These are phyloP conservation scores for Flexamia atlantica DNA, from an alignment of 2,888 invertebrate species.

Conservation along the genomic window DNA sequence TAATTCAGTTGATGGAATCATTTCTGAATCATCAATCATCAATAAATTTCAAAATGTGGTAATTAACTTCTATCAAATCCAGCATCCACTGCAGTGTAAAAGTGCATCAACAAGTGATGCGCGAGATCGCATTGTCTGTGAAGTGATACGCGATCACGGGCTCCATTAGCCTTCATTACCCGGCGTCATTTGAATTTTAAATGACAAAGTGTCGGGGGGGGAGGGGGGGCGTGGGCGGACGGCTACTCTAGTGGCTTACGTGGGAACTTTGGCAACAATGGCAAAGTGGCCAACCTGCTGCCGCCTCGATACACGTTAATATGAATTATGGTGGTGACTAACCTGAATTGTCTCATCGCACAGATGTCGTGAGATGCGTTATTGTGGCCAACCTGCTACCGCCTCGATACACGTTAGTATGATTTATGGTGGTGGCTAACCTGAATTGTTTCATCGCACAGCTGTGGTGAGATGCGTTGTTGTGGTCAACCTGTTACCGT, in stretches of 20 bases:
- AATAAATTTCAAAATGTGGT: too few species aligned
- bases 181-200: constrained; percentile 54
- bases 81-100: too few species aligned
- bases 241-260: constrained; percentile 23
- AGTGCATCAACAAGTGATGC: too few species aligned
- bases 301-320: neutral
- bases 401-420: neutral
- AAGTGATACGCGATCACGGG: constrained; percentile 12
- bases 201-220: constrained; percentile 17
- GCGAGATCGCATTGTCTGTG: constrained; percentile 25
- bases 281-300: neutral
- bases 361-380: neutral
- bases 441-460: neutral
- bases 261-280: constrained; percentile 50
- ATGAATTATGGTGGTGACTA: too few species aligned
- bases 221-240: constrained; percentile 43
- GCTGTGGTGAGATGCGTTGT: neutral
- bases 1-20: too few species aligned
- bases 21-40: too few species aligned
- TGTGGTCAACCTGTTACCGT: constrained; percentile 8
- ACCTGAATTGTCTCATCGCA: neutral
- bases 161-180: constrained; percentile 56
- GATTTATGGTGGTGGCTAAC: too few species aligned
- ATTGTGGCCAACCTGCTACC: constrained; percentile 13
- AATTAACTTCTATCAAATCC: too few species aligned